Conservation (phyloP, 37 sponge, comb jelly and placozoan genomes). For the Tethya wilhelma region DNA sequence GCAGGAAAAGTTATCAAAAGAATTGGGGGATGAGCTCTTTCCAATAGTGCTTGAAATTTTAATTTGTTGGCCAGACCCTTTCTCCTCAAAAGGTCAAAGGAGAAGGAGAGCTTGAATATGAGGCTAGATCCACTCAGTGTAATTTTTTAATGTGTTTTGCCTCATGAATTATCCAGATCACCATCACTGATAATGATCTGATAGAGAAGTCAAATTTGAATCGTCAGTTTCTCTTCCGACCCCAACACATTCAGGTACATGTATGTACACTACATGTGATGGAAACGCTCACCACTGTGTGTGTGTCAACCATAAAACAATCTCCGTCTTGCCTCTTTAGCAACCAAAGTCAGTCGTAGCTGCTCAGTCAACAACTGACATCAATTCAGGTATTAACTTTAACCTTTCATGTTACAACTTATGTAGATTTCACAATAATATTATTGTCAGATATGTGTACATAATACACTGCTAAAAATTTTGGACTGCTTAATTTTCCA, state of each 20-base stretch:
- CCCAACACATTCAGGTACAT: constrained; percentile 85
- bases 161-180: constrained; percentile 71
- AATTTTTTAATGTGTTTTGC: background rate
- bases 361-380: constrained; percentile 72
- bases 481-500: too few relatives aligned
- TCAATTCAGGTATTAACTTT: constrained; percentile 80
- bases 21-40: too few relatives aligned
- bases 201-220: constrained; percentile 98
- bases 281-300: background rate
- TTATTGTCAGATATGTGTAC: background rate
- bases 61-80: too few relatives aligned
- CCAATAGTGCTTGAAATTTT: too few relatives aligned
- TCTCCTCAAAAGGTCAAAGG: background rate
- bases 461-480: background rate
- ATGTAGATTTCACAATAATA: constrained; percentile 3
- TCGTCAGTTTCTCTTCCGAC: constrained; percentile 95
- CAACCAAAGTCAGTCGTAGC: constrained; percentile 87
- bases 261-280: background rate
- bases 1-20: too few relatives aligned
- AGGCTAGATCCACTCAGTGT: background rate
- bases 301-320: background rate
- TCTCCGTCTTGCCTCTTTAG: constrained; percentile 10
- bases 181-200: constrained; percentile 95
- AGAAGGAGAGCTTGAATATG: background rate
- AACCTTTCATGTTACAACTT: background rate